These are phyloP conservation scores for Nothoprocta perdicaria DNA, from an alignment of 2,113 vertebrate genomes.

Conservation along the genomic window DNA sequence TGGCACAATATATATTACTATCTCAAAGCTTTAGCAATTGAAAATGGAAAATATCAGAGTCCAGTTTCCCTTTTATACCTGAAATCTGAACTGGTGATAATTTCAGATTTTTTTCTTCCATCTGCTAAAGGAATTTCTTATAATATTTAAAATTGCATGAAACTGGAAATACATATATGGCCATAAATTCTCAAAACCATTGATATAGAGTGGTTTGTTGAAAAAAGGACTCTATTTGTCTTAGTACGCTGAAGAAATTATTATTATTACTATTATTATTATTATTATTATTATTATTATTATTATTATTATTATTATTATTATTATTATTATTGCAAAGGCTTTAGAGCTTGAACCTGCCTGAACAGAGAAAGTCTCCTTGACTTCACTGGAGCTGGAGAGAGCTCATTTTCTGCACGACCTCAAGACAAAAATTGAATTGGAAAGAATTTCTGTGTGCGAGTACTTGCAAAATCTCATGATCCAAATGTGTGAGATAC, in stretches of 20 bases:
- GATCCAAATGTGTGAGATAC: not conserved
- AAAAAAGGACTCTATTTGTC: not conserved
- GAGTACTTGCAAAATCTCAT: not conserved
- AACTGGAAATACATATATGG: not conserved
- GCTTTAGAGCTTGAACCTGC: not conserved
- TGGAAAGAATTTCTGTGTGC: not conserved
- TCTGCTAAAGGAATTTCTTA: not conserved
- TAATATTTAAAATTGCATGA: not conserved
- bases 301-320: not conserved
- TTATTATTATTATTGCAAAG: not conserved
- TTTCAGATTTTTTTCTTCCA: not conserved
- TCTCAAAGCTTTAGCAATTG: not conserved
- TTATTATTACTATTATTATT: not conserved
- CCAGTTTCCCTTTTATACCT: not conserved
- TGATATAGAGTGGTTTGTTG: not conserved
- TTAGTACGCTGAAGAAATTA: not conserved
- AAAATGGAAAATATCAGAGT: not conserved
- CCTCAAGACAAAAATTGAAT: not conserved
- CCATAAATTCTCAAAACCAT: not conserved
- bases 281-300: not conserved
- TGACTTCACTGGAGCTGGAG: not conserved
- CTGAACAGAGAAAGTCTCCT: not conserved
- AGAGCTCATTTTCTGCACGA: not conserved
- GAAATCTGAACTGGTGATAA: not conserved
- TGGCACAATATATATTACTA: not conserved